phyloP scores from a whole-genome alignment of 1,140 invertebrate species.

The Potamilus streckersoni region DNA sequence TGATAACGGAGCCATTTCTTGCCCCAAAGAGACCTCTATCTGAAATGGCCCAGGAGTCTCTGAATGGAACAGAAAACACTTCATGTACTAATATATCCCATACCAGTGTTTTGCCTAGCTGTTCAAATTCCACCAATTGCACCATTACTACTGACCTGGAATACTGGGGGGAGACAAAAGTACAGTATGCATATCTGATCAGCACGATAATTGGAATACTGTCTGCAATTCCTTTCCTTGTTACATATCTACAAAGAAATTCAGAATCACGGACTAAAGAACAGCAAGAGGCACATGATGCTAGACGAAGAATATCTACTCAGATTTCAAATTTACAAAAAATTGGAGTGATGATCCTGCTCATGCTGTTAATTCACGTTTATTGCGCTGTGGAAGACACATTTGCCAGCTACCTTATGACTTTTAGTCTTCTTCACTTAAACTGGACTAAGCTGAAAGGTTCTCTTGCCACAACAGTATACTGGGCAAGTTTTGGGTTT shows the following conservation, averaged over 20 bases:
- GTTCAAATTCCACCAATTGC: no score
- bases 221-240: slow-evolving; percentile 6
- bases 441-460: slow-evolving; percentile 20
- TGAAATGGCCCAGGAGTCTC: no score
- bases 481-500: slow-evolving; percentile 16
- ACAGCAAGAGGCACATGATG: slow-evolving; percentile 1
- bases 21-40: background rate
- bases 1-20: slow-evolving; percentile 33
- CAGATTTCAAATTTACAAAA: slow-evolving; percentile 3
- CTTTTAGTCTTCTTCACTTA: slow-evolving; percentile 17
- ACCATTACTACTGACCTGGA: no score
- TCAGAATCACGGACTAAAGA: background rate
- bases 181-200: slow-evolving; percentile 23
- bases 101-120: no score
- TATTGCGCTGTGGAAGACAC: slow-evolving; percentile 24
- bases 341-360: background rate
- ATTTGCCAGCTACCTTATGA: slow-evolving; percentile 16
- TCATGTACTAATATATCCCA: no score
- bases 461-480: slow-evolving; percentile 9
- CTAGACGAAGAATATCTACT: background rate
- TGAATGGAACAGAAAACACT: no score
- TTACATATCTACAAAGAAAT: slow-evolving; percentile 2
- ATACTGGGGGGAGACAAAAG: slow-evolving; percentile 17
- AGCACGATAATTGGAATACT: slow-evolving; percentile 5
- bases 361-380: background rate